Conservation (phyloP, 2,888 invertebrate genomes). For the Leucophora obtusa region DNA sequence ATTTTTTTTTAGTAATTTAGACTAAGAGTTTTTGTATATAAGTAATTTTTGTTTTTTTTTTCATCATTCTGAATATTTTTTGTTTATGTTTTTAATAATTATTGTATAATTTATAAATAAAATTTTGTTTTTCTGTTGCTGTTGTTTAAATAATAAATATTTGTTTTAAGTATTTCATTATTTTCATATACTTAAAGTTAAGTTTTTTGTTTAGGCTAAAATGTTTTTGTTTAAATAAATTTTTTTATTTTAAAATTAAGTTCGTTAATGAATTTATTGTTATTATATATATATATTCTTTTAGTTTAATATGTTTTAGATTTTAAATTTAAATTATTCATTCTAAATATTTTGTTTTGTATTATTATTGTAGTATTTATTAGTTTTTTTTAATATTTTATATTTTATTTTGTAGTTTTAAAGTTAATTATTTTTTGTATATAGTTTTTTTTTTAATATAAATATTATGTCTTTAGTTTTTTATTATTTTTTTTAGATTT, state of each 20-base stretch:
- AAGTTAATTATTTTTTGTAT: slow-evolving; percentile 54
- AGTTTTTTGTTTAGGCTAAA: slow-evolving; percentile 52
- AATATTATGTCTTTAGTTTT: slow-evolving; percentile 65
- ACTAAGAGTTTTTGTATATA: slow-evolving; percentile 36
- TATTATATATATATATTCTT: slow-evolving; percentile 15
- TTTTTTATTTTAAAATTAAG: slow-evolving; percentile 55
- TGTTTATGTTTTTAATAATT: slow-evolving; percentile 24
- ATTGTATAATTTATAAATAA: slow-evolving; percentile 61
- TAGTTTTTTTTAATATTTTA: slow-evolving; percentile 32
- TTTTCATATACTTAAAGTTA: slow-evolving; percentile 57
- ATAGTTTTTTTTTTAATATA: slow-evolving; percentile 52
- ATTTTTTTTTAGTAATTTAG: slow-evolving; percentile 29
- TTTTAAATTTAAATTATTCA: slow-evolving; percentile 31
- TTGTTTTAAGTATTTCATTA: slow-evolving; percentile 16
- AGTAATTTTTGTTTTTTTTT: slow-evolving; percentile 9
- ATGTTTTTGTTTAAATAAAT: slow-evolving; percentile 47
- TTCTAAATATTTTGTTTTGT: slow-evolving; percentile 37
- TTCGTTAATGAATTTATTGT: slow-evolving; percentile 60
- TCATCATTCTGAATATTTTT: slow-evolving; percentile 18
- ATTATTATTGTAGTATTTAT: slow-evolving; percentile 35
- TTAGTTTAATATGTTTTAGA: slow-evolving; percentile 47
- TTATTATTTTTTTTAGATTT: slow-evolving; percentile 59
- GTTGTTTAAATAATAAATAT: slow-evolving; percentile 64
- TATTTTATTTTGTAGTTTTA: slow-evolving; percentile 35
- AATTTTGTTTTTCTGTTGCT: slow-evolving; percentile 34